A percentile compares a stretch with the other conserved stretches of the same genome.
Conservation (phyloP, 1,140 invertebrate genomes). For the Chrysomallon squamiferum region DNA sequence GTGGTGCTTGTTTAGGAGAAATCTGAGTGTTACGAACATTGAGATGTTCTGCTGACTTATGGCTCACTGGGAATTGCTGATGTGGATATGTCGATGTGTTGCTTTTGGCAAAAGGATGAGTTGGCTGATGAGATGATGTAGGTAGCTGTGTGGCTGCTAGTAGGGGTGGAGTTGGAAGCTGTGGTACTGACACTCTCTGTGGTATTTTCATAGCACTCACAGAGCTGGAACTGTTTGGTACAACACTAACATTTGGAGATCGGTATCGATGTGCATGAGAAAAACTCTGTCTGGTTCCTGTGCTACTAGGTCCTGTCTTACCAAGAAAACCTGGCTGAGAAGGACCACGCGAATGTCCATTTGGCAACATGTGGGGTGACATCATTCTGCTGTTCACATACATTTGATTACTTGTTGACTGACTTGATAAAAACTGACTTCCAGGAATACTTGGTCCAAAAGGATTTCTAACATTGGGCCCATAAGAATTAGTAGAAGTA, state of each 20-base stretch:
- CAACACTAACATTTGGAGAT: constrained; percentile 5
- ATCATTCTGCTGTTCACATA: not conserved
- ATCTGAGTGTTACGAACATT: not conserved
- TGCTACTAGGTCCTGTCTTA: not conserved
- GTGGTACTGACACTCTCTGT: not conserved
- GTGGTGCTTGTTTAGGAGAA: not conserved
- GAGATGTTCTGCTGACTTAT: too few relatives aligned
- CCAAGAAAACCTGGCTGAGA: not conserved
- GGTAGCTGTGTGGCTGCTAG: not conserved
- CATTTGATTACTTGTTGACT: not conserved
- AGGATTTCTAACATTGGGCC: constrained; percentile 6
- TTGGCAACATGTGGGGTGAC: not conserved
- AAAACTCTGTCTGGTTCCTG: not conserved
- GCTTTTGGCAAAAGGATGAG: constrained; percentile 6
- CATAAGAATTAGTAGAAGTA: not conserved
- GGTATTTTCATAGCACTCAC: not conserved
- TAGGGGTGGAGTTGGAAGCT: constrained; percentile 4
- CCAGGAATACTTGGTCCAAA: constrained; percentile 2
- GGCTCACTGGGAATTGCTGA: too few relatives aligned
- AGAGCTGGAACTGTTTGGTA: not conserved
- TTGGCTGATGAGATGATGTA: not conserved
- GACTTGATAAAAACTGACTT: not conserved
- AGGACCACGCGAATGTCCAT: not conserved
- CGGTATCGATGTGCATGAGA: not conserved
- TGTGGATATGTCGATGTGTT: constrained; percentile 3